Evolutionary conservation across 2,888 invertebrate genomes (phyloP).

Genomic region (Pammene aurita): DNA sequence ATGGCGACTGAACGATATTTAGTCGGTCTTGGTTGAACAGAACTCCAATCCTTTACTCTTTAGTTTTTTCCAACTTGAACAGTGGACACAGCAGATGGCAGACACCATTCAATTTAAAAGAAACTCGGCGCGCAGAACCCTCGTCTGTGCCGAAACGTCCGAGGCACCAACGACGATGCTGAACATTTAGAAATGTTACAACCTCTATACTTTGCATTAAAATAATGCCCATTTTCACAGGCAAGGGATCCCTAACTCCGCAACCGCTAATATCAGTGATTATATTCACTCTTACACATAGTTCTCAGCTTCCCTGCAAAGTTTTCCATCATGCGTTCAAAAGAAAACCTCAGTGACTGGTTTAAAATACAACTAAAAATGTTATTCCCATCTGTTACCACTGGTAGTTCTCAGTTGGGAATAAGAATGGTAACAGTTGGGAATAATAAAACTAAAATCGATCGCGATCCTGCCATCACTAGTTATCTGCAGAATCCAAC

Average conservation of each 20-base stretch:
- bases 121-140: constrained; percentile 78
- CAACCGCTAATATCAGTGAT: constrained; percentile 78
- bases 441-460: constrained; percentile 56
- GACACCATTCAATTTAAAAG: constrained; percentile 83
- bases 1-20: constrained; percentile 62
- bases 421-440: too few species aligned
- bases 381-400: too few species aligned
- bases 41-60: constrained; percentile 82
- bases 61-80: constrained; percentile 83
- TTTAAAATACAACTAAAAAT: constrained; percentile 51
- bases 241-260: constrained; percentile 82
- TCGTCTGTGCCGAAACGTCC: constrained; percentile 60
- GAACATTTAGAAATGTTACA: constrained; percentile 85
- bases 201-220: constrained; percentile 97
- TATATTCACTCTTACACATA: constrained; percentile 75
- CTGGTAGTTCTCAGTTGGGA: too few species aligned
- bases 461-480: constrained; percentile 67
- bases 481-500: constrained; percentile 66
- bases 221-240: constrained; percentile 93
- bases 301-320: constrained; percentile 83
- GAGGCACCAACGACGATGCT: constrained; percentile 72
- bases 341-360: constrained; percentile 76
- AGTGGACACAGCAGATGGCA: constrained; percentile 77
- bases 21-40: constrained; percentile 84
- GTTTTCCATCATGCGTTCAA: constrained; percentile 78